phyloP scores from a whole-genome alignment of 92 coral and sea anemone species.

The Paragorgia papillata region DNA sequence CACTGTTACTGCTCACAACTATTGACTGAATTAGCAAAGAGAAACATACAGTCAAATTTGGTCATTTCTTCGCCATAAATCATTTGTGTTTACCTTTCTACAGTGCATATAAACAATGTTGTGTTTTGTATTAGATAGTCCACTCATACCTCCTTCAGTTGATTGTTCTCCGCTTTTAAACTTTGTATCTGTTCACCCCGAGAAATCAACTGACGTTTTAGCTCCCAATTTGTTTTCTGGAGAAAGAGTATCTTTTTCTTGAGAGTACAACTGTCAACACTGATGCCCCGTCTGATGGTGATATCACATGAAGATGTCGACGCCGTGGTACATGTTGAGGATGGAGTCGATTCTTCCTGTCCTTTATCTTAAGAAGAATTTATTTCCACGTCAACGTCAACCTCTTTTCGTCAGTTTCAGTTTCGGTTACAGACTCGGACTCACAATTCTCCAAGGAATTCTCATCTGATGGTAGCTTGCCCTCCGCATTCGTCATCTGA shows the following conservation, averaged over 20 bases:
- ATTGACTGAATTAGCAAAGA: too few species aligned
- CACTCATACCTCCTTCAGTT: background rate
- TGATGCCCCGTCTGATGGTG: too few species aligned
- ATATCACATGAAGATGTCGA: slow-evolving; percentile 1
- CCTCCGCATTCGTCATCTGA: background rate
- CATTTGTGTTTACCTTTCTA: too few species aligned
- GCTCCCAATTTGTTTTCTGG: background rate
- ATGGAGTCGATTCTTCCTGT: background rate
- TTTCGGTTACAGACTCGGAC: too few species aligned
- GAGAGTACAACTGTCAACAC: background rate
- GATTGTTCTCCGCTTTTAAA: background rate
- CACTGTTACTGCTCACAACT: too few species aligned
- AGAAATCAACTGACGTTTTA: background rate
- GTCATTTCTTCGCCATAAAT: too few species aligned
- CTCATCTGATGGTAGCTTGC: background rate
- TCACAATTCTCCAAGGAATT: background rate
- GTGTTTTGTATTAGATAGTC: too few species aligned
- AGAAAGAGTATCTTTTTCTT: background rate
- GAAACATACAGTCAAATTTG: too few species aligned
- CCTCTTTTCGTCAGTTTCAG: background rate
- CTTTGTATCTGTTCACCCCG: background rate
- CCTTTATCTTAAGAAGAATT: background rate
- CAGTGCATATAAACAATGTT: too few species aligned
- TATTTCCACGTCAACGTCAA: background rate
- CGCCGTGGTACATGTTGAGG: background rate